Evolutionary conservation across 2,113 vertebrate genomes (phyloP), one percentile per base, ranked within the genome.

Genomic region (Candoia aspera): DNA sequence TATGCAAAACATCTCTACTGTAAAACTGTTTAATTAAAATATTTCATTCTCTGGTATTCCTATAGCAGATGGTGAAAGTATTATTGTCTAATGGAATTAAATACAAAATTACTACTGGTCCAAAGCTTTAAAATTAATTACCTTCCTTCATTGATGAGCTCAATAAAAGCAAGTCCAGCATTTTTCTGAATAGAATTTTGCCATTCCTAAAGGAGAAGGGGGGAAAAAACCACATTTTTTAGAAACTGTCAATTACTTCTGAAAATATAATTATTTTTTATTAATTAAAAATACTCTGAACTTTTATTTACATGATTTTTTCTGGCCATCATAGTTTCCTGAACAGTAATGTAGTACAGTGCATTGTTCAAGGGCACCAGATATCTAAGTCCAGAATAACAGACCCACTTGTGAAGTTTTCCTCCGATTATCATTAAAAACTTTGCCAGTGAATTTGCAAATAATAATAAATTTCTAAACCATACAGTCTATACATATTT

Each of bases 141-240:
- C 99, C 99, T 99, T 98, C 99, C 99, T 98, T 99, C 99, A 95
- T 99, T 99, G 98, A 99, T 99, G 92, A 99, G 98, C 95, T 99
- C 99, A 95, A 99, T 99, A 96, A 99, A 99, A 87, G 99, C 99
- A 95, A 99, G 98, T 93, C 99, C 99, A 93, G 99, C 99, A 92
- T 99, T 99, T 98, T 99, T 99, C 98, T 99, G 99, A 96, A 99
- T 99, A 64, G 99, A 99, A 97, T 99, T 99, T 96, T 99, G 99
- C 99, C 99, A 99, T 96, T 99, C 99, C 99, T 99, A 96, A 96
- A 98, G 97, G 90, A 68, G 96, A 97, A 97, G 96, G 73, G 21
- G 33, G 73, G 4, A 97, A 60, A 93, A 97, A 90, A 96, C 96
- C 42, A 94, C 21, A 79, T 0, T 93, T 46, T 95, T 96, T 94